These are phyloP conservation scores for Mus musculus DNA, from an alignment of 2,113 vertebrate species.

Conservation along the genomic window GRCm39 chr7:78722501-78723000, in stretches of 20 bases:
- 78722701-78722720: neutral
- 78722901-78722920: neutral
- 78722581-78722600: neutral
- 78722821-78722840: neutral
- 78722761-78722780: neutral
- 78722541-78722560: neutral
- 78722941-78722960: neutral
- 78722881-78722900: neutral
- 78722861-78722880: neutral
- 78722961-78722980: neutral
- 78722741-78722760: neutral
- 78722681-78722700: neutral
- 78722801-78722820: neutral
- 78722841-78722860: neutral
- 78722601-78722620: neutral
- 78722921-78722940: neutral
- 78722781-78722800: neutral
- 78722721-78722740: neutral
- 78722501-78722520: neutral
- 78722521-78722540: neutral
- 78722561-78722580: neutral
- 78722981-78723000: neutral
- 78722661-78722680: neutral
- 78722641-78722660: no score
- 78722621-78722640: neutral